Percentiles rank a stretch among this genome's conserved stretches.
phyloP scores from a whole-genome alignment of 1,140 invertebrate genomes.

The Potamilus streckersoni region DNA sequence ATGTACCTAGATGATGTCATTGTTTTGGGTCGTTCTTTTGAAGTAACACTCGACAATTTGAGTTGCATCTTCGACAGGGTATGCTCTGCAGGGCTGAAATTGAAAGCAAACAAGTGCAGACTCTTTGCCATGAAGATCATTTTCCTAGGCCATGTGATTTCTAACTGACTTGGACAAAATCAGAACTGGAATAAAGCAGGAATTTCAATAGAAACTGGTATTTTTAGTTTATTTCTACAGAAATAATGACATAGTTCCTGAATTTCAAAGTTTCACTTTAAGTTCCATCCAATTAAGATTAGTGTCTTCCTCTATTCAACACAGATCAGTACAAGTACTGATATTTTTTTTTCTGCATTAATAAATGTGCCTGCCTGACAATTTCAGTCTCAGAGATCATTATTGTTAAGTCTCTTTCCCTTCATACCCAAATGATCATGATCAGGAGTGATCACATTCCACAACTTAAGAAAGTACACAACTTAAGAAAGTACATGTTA shows the following conservation, averaged over 20 bases:
- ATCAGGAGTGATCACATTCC: too few relatives aligned
- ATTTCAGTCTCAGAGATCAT: too few relatives aligned
- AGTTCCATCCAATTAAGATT: conserved; percentile 28
- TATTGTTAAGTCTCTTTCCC: too few relatives aligned
- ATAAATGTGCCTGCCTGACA: too few relatives aligned
- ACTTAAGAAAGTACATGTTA: too few relatives aligned
- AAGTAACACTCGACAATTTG: conserved; percentile 8
- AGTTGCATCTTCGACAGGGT: neutral
- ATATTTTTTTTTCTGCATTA: too few relatives aligned
- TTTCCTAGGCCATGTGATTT: conserved; percentile 6
- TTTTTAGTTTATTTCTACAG: conserved; percentile 52
- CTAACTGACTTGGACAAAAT: conserved; percentile 41
- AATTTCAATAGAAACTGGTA: conserved; percentile 21
- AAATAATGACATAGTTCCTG: conserved; percentile 41
- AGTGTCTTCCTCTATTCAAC: conserved; percentile 14
- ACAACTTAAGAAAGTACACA: too few relatives aligned
- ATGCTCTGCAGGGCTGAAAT: conserved; percentile 1
- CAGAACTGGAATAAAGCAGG: conserved; percentile 32
- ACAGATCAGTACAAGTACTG: neutral
- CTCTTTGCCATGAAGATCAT: conserved; percentile 7
- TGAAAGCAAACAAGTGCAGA: conserved; percentile 13
- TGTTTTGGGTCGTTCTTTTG: conserved; percentile 13
- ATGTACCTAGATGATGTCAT: conserved; percentile 16
- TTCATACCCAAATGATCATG: too few relatives aligned
- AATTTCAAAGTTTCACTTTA: conserved; percentile 30